Percentiles rank a stretch among this genome's conserved stretches.
Evolutionary conservation across 2,113 vertebrate species (phyloP).

Genomic region (Burhinus bistriatus): DNA sequence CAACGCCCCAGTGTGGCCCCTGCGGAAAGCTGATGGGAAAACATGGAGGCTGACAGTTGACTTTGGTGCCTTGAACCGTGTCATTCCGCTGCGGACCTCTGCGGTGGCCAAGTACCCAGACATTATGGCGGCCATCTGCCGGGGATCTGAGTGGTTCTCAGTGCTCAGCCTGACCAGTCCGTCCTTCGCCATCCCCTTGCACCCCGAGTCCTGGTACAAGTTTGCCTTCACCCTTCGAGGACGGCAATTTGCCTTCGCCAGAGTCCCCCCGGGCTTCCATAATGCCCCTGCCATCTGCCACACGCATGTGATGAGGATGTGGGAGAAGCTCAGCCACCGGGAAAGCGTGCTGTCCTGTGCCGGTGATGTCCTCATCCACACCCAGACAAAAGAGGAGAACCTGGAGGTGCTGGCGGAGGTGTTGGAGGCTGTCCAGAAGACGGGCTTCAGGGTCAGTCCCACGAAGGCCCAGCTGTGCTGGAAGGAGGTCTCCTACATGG

Average conservation of each 20-base stretch:
- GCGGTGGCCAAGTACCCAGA: not conserved
- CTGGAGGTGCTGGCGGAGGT: slow-evolving; percentile 40
- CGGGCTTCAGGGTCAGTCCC: slow-evolving; percentile 34
- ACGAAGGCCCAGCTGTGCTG: slow-evolving; percentile 56
- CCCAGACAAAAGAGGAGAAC: slow-evolving; percentile 32
- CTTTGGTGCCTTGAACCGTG: slow-evolving; percentile 3
- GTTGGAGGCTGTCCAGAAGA: slow-evolving; percentile 29
- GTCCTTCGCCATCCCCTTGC: slow-evolving; percentile 20
- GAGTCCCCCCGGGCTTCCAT: slow-evolving; percentile 29
- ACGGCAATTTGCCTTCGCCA: slow-evolving; percentile 18
- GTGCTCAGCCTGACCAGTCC: slow-evolving; percentile 55
- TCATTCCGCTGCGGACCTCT: not conserved
- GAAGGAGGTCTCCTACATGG: slow-evolving; percentile 59
- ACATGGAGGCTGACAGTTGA: not conserved
- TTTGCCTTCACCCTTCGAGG: slow-evolving; percentile 48
- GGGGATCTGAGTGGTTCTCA: slow-evolving; percentile 15
- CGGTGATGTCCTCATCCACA: slow-evolving; percentile 42
- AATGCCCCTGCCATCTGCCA: slow-evolving; percentile 26
- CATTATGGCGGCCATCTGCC: not conserved
- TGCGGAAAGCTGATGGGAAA: slow-evolving; percentile 40
- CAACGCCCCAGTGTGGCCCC: slow-evolving; percentile 15
- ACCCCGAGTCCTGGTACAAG: slow-evolving; percentile 16
- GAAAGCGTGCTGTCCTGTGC: slow-evolving; percentile 1
- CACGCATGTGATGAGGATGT: not conserved
- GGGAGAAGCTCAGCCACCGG: slow-evolving; percentile 21